Base-by-base conservation (phyloP, 2,888 invertebrate genomes). In the Andrena praecox region DNA sequence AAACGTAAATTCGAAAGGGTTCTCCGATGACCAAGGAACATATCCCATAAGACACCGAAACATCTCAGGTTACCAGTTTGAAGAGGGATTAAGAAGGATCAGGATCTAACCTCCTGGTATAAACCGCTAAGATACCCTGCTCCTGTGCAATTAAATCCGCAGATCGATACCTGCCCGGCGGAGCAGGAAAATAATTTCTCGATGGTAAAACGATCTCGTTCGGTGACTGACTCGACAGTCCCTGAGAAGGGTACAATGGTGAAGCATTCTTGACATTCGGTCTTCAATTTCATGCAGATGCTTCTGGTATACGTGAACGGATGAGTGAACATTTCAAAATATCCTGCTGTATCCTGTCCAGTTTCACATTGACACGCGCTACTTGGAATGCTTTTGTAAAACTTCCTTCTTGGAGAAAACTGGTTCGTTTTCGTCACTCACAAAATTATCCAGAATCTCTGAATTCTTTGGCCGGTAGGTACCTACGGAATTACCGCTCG, bases 71-170 rank as follows among this genome's bases (percentile, higher is more conserved):
- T 90, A 89, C 85, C 82, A 81, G 79, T 85, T 88, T 77, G 75
- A 74, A 42, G 84, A 54, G 66, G 77, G 86, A 89, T 90, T 89
- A 89, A 79, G 85, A 72, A 74, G 86, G 85, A 88, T 83, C 85
- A 76, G 76, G 76, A 82, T 82, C 78, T 84, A 71, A 66, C 75
- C 82, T 77, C 71, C 76, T 73, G 74, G 72, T 80, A 80, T 80
- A 84, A 83, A 84, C 77, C 67, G 75, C 72, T 12, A 74, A 80
- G 78, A 73, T 82, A 81, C 66, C 76, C 71, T 63, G 77, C 80
- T 83, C 73, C 85, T 62, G 82, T 79, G 75, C 83, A 88, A 89
- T 88, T 89, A 89, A 88, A 90, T 90, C 81, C 82, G 72, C 59
- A 48, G 82, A 82, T 84, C 85, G 84, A 84, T 89, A 85, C 78